Base-by-base conservation (phyloP, 2,797 vertebrate species). In the Leptodactylus fallax region DNA sequence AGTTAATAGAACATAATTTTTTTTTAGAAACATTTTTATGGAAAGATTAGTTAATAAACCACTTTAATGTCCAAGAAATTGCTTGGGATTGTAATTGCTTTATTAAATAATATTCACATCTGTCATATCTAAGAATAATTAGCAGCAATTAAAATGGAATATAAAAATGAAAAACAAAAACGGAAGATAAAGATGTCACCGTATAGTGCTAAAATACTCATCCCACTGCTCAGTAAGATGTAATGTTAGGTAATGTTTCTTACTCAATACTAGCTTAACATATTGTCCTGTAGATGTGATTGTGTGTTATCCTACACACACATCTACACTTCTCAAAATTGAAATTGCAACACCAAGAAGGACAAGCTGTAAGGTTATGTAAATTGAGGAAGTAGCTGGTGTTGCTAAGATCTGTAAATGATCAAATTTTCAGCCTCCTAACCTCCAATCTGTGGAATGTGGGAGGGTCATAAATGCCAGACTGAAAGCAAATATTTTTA, bases 51-150 rank as follows among this genome's bases (percentile, higher is more conserved):
- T 76, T 51, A 76, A 76, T 49, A 21, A 74, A 74, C 6, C 71
- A 47, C 71, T 74, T 74, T 74, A 21, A 47, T 74, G 17, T 21
- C 45, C 17, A 65, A 7, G 60, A 16, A 23, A 81, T 49, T 65
- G 14, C 21, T 7, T 65, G 7, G 61, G 21, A n/a, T 81, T 81
- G 53, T 81, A 49, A 81, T 81, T 80, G 19, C 55, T n/a, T 81
- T 27, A 23, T 81, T 81, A 81, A 81, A 51, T 81, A 65, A 65
- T 23, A 49, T 51, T n/a, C 60, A 65, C 2, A 11, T 49, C 49
- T 81, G 47, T 49, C 45, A 49, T 77, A 51, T 23, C 45, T 27
- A 63, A 63, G 36, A 74, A 21, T 51, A 67, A 63, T 27, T 25
- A 67, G 23, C 1, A 3, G 63, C 63, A 67, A 67, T 67, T 67